Base-by-base conservation (phyloP, 1,140 invertebrate species). In the Lordiphosa stackelbergi region DNA sequence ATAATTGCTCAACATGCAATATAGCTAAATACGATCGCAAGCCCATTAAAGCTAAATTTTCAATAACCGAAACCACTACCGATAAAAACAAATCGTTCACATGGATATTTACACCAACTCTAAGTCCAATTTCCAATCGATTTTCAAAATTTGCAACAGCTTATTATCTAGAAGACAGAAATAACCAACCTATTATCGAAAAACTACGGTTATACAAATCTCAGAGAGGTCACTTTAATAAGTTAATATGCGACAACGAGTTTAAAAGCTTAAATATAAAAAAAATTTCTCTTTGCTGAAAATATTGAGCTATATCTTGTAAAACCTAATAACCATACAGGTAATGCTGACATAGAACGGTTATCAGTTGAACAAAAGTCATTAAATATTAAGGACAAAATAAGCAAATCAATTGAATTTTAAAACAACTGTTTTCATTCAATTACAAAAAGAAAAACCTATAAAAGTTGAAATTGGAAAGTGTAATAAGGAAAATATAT, bases 221-320 rank as follows among this genome's bases (percentile, higher is more conserved):
- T 16, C 53, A 62, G 45, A 62, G 37, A 56, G 58, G 47, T 34
- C 48, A 28, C 5, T 53, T 49, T 37, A 51, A 51, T 57, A 47
- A 57, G 57, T 43, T 63, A 49, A 53, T 63, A 19, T 53, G 49
- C 53, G 59, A 51, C 28, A 52, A 64, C 31, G 48, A 64, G 31
- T 52, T 58, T 53, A 58, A 58, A 49, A n/a, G n/a, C n/a, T n/a
- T n/a, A n/a, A n/a, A n/a, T n/a, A n/a, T n/a, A n/a, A n/a, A n/a
- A n/a, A n/a, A n/a, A n/a, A n/a, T n/a, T n/a, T n/a, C n/a, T n/a
- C n/a, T n/a, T n/a, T n/a, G n/a, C n/a, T n/a, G n/a, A n/a, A n/a
- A n/a, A n/a, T n/a, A n/a, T n/a, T n/a, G n/a, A n/a, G n/a, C n/a
- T n/a, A n/a, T n/a, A n/a, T n/a, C n/a, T n/a, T n/a, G n/a, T n/a